Evolutionary conservation across 2,888 invertebrate species (phyloP).

Genomic region (Palloptera scutellata): DNA sequence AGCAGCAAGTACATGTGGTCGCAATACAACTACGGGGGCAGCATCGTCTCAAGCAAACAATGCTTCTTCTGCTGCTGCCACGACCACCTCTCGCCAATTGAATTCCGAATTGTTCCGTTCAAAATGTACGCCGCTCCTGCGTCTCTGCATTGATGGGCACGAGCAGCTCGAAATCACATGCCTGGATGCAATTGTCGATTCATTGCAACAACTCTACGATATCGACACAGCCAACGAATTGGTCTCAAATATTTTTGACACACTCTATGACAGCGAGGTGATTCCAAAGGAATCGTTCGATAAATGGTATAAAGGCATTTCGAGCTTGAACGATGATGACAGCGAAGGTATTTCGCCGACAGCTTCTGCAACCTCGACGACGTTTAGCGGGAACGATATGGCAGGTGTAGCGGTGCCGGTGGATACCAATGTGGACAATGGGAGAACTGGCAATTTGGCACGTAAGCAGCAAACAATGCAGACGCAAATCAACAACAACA

Average conservation of each 20-base stretch:
- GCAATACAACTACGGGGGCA: background rate
- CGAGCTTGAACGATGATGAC: slow-evolving; percentile 26
- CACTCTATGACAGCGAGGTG: slow-evolving; percentile 56
- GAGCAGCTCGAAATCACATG: slow-evolving; percentile 54
- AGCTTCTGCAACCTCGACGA: background rate
- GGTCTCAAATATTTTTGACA: slow-evolving; percentile 50
- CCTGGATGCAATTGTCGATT: slow-evolving; percentile 53
- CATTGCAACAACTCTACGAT: slow-evolving; percentile 46
- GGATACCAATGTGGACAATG: background rate
- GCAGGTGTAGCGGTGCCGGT: too few species aligned
- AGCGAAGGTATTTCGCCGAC: slow-evolving; percentile 6
- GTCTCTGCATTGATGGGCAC: slow-evolving; percentile 54
- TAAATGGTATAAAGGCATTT: slow-evolving; percentile 50
- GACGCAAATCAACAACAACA: slow-evolving; percentile 5
- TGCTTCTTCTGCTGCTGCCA: slow-evolving; percentile 6
- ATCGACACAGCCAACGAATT: slow-evolving; percentile 48
- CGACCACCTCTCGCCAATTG: slow-evolving; percentile 31
- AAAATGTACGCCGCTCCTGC: slow-evolving; percentile 54
- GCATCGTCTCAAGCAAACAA: slow-evolving; percentile 23
- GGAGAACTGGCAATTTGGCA: background rate
- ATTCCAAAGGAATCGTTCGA: slow-evolving; percentile 59
- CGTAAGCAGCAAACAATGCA: slow-evolving; percentile 11
- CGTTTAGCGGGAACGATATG: background rate
- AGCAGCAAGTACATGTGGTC: slow-evolving; percentile 23
- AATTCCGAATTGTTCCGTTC: slow-evolving; percentile 47